Percentiles rank a stretch among this genome's conserved stretches.
Conservation (phyloP, 2,113 vertebrate species). For the Salminus brasiliensis region DNA sequence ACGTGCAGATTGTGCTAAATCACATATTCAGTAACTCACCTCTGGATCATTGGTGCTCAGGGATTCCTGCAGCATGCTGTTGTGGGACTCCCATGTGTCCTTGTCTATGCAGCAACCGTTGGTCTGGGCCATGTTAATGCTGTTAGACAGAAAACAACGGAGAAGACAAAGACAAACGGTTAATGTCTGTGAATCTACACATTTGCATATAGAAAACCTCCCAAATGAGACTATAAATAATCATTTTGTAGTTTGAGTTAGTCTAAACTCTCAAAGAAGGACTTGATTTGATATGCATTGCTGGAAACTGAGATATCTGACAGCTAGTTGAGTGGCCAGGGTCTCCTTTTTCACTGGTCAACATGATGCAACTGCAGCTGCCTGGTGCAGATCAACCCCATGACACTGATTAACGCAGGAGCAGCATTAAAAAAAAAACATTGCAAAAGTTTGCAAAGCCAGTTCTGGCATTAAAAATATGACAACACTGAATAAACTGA, state of each 20-base stretch:
- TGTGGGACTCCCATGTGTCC: constrained; percentile 84
- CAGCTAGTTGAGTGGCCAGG: too few species aligned
- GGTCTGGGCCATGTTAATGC: constrained; percentile 57
- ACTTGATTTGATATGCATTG: too few species aligned
- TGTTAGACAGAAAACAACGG: constrained; percentile 1
- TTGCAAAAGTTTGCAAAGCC: too few species aligned
- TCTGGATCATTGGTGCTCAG: constrained; percentile 82
- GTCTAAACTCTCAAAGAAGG: too few species aligned
- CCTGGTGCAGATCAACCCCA: not conserved
- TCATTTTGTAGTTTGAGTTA: too few species aligned
- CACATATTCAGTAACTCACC: constrained; percentile 73
- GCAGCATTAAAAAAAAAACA: not conserved
- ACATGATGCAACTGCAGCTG: constrained; percentile 42
- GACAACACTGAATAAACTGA: too few species aligned
- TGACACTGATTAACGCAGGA: not conserved
- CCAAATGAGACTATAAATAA: too few species aligned
- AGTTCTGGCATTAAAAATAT: not conserved
- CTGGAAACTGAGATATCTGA: too few species aligned
- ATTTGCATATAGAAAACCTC: too few species aligned
- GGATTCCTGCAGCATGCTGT: constrained; percentile 86
- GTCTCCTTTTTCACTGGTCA: not conserved
- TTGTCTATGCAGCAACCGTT: constrained; percentile 54
- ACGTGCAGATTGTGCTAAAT: not conserved
- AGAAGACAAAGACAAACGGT: not conserved
- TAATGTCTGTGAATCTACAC: not conserved